These are phyloP conservation scores for Volucella zonaria DNA, from an alignment of 2,888 invertebrate genomes.

Conservation along the genomic window DNA sequence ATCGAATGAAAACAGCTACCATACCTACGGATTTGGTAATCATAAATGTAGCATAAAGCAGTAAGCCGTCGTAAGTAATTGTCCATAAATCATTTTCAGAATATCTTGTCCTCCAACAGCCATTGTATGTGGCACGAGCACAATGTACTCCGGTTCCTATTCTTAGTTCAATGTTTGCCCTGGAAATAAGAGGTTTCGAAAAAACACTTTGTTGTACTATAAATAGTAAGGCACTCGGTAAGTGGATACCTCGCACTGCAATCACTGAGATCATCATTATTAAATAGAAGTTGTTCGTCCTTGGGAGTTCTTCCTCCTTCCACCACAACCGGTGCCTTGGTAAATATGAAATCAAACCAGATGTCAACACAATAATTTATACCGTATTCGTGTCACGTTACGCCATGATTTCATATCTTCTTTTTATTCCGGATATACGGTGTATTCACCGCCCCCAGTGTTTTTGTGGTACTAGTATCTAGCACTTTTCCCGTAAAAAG, in stretches of 20 bases:
- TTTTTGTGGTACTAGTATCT: neutral
- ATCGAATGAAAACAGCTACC: too few species aligned
- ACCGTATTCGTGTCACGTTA: slow-evolving; percentile 64
- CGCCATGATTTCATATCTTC: slow-evolving; percentile 48
- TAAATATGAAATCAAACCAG: slow-evolving; percentile 51
- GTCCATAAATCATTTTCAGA: too few species aligned
- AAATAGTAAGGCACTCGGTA: too few species aligned
- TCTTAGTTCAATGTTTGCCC: too few species aligned
- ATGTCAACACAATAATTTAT: slow-evolving; percentile 63
- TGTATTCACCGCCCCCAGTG: neutral
- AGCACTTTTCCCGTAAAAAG: slow-evolving; percentile 8
- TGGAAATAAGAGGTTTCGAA: too few species aligned
- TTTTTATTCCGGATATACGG: neutral
- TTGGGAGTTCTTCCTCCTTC: neutral
- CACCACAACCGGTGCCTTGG: slow-evolving; percentile 13
- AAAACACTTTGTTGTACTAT: too few species aligned
- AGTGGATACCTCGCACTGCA: slow-evolving; percentile 1
- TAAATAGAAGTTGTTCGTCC: neutral
- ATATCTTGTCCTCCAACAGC: too few species aligned
- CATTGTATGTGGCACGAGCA: too few species aligned
- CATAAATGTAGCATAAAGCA: too few species aligned
- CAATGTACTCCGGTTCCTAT: too few species aligned
- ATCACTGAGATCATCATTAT: neutral
- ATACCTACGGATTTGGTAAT: too few species aligned
- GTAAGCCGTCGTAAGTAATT: too few species aligned